Percentiles rank a stretch among this genome's conserved stretches.
Conservation (phyloP, 2,888 invertebrate species). For the Heliconius cydno region DNA sequence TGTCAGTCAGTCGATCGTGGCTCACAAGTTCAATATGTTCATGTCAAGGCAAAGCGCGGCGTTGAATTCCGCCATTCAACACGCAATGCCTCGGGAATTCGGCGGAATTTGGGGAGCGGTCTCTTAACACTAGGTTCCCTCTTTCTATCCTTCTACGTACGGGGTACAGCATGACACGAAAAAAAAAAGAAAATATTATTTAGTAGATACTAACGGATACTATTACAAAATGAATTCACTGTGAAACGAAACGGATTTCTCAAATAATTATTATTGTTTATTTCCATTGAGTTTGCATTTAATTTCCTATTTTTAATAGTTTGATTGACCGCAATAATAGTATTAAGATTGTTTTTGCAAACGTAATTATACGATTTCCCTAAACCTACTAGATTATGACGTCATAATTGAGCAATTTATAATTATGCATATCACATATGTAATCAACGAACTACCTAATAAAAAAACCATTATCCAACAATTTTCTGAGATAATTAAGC, state of each 20-base stretch:
- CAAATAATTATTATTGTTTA: slow-evolving; percentile 57
- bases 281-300: slow-evolving; percentile 49
- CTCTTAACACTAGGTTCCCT: no score
- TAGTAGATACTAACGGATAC: background rate
- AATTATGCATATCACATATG: background rate
- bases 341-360: slow-evolving; percentile 32
- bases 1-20: no score
- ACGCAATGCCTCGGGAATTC: no score
- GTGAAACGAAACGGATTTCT: slow-evolving; percentile 64
- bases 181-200: no score
- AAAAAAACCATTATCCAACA: background rate
- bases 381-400: slow-evolving; percentile 2
- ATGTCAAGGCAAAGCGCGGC: no score
- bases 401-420: background rate
- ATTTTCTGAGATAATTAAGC: background rate
- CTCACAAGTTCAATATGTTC: no score
- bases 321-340: slow-evolving; percentile 37
- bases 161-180: no score
- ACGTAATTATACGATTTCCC: slow-evolving; percentile 12
- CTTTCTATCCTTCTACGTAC: no score
- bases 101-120: no score
- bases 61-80: no score
- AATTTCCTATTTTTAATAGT: slow-evolving; percentile 44
- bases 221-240: slow-evolving; percentile 59
- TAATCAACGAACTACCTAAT: background rate